Base-by-base conservation (phyloP, 2,113 vertebrate genomes). In the Pedetes capensis region DNA sequence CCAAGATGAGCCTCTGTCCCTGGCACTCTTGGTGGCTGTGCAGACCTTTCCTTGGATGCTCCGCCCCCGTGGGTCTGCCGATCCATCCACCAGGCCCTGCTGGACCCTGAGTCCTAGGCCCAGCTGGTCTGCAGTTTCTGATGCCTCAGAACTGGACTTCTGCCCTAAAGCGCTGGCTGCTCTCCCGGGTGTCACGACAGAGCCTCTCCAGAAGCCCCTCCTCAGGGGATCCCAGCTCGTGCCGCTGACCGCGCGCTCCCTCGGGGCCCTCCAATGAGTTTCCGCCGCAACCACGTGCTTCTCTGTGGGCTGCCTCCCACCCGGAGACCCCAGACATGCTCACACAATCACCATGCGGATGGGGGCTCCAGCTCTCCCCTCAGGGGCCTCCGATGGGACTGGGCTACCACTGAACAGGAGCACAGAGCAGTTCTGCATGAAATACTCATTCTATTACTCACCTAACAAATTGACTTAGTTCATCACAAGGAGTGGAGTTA, bases 271-370 rank as follows among this genome's bases (percentile, higher is more conserved):
- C 29, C 10, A 5, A 9, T 39, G 39, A 3, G 29, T 10, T 3
- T n/a, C n/a, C n/a, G n/a, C n/a, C n/a, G n/a, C n/a, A n/a, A n/a
- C 29, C 11, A 1, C 0, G 0, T 0, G 27, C 9, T 14, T 18
- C 37, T 8, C 0, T 0, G 16, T 14, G 6, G 17, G 34, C 44
- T 7, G 4, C 18, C 8, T 32, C 9, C 2, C 0, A 0, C 74
- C 25, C 12, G 0, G 27, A 80, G 75, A 42, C 25, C 4, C 8
- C 2, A 4, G 18, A 7, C 0, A 0, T 2, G 5, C 0, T 1
- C 8, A 2, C 1, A 0, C 7, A 42, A 4, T 34, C 13, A 4
- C 8, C 0, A 12, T 0, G 5, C 27, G 39, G 68, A 47, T 34
- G 1, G 0, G 10, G 5, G 7, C 8, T 10, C 1, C 2, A 27